phyloP scores from a whole-genome alignment of 1,140 invertebrate species.

The Bombus confusus region DNA sequence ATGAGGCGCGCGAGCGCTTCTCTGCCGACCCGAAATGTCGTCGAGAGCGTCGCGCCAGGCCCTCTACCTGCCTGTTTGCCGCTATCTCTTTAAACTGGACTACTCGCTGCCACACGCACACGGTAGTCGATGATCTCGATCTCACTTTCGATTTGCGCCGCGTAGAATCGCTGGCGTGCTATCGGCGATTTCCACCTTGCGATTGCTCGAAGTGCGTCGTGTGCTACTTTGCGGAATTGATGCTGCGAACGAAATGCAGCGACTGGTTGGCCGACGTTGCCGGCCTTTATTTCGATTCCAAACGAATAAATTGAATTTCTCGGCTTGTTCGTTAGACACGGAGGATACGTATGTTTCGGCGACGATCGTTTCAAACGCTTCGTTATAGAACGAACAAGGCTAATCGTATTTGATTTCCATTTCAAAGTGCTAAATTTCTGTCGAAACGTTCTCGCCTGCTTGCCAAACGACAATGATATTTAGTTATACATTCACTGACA shows the following conservation, averaged over 20 bases:
- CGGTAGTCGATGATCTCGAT: constrained; percentile 40
- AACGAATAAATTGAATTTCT: too few species aligned
- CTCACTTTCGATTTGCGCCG: constrained; percentile 62
- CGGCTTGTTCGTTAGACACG: too few species aligned
- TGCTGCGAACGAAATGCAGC: background rate
- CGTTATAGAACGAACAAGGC: rapidly evolving
- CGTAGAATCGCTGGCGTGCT: background rate
- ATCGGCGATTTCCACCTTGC: constrained; percentile 24
- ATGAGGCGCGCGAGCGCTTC: background rate
- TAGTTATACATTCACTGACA: background rate
- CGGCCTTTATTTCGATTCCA: background rate
- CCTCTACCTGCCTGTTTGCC: background rate
- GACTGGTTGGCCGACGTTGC: background rate
- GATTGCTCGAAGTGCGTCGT: constrained; percentile 2
- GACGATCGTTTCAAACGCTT: too few species aligned
- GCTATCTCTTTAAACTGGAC: constrained; percentile 53
- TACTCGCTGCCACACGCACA: background rate
- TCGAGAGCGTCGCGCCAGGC: constrained; percentile 22
- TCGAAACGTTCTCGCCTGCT: background rate
- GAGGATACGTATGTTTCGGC: too few species aligned
- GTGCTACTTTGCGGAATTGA: constrained; percentile 34
- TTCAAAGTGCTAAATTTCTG: background rate
- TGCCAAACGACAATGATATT: background rate
- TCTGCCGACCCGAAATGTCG: constrained; percentile 17
- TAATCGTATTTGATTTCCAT: background rate